Conservation (phyloP, 1,140 invertebrate species). For the Charaxes varanes region DNA sequence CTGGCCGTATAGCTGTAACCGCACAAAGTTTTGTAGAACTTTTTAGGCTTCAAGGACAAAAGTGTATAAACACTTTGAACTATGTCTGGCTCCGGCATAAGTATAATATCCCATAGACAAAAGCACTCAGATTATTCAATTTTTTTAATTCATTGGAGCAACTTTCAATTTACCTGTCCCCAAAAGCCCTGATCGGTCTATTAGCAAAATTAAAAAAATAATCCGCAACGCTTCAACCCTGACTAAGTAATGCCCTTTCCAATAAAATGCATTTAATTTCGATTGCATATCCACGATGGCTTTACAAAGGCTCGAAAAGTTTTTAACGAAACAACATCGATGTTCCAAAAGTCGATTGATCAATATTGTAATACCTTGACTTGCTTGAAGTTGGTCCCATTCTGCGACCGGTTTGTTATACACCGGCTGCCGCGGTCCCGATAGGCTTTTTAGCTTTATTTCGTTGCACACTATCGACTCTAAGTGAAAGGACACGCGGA, state of each 20-base stretch:
- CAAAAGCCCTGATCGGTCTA: too few relatives aligned
- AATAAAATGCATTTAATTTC: neutral
- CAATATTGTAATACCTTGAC: constrained; percentile 65
- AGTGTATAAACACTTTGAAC: too few relatives aligned
- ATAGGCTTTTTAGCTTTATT: constrained; percentile 44
- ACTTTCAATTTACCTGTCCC: too few relatives aligned
- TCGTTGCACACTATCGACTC: constrained; percentile 49
- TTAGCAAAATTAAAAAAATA: too few relatives aligned
- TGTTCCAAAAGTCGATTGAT: constrained; percentile 65
- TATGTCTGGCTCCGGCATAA: too few relatives aligned
- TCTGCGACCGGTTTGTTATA: constrained; percentile 61
- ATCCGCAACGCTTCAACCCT: neutral
- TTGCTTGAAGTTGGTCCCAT: constrained; percentile 63
- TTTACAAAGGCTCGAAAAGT: neutral
- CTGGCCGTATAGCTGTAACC: too few relatives aligned
- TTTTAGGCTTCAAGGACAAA: too few relatives aligned
- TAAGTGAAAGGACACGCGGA: constrained; percentile 68
- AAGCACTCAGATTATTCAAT: too few relatives aligned
- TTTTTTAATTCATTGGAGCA: too few relatives aligned
- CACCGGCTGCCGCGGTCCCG: constrained; percentile 62
- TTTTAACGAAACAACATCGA: constrained; percentile 17
- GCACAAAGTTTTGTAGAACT: too few relatives aligned
- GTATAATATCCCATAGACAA: too few relatives aligned
- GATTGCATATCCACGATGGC: neutral
- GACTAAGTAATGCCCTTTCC: neutral